A percentile compares a stretch with the other conserved stretches of the same genome.
These are phyloP conservation scores for Epinotia ramella DNA, from an alignment of 2,888 invertebrate genomes.

Conservation along the genomic window DNA sequence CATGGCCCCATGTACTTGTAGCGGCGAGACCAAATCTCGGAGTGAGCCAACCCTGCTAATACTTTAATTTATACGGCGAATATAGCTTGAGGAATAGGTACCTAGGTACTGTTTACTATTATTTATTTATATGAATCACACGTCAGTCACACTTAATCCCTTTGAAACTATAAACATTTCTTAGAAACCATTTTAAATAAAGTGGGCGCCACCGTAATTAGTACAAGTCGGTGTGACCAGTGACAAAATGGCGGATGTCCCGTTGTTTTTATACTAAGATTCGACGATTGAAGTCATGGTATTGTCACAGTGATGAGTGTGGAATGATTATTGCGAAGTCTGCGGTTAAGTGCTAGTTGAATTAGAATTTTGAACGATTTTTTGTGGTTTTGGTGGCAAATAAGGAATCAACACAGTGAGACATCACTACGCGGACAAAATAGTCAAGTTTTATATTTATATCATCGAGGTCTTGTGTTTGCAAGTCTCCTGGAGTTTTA, in stretches of 20 bases:
- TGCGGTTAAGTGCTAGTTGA: background rate
- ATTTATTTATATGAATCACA: background rate
- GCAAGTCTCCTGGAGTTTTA: no score
- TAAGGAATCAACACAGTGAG: no score
- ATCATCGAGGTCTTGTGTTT: no score
- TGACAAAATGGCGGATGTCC: background rate
- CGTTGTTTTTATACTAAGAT: background rate
- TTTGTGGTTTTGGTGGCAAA: no score
- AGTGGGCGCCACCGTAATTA: conserved; percentile 37
- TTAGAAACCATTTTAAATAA: conserved; percentile 26
- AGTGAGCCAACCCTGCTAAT: no score
- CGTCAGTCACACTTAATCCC: conserved; percentile 27
- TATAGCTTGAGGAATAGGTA: background rate
- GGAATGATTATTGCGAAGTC: conserved; percentile 8
- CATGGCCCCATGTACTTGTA: no score
- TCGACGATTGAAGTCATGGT: background rate
- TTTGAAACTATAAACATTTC: conserved; percentile 28
- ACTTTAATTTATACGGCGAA: no score
- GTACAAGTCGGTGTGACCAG: background rate
- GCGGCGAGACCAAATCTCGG: no score
- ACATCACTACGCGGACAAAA: no score
- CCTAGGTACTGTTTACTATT: background rate
- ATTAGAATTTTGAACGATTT: background rate
- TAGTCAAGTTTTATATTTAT: no score
- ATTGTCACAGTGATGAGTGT: conserved; percentile 2